phyloP scores from a whole-genome alignment of 2,888 invertebrate genomes.

The Tortricodes alternella region DNA sequence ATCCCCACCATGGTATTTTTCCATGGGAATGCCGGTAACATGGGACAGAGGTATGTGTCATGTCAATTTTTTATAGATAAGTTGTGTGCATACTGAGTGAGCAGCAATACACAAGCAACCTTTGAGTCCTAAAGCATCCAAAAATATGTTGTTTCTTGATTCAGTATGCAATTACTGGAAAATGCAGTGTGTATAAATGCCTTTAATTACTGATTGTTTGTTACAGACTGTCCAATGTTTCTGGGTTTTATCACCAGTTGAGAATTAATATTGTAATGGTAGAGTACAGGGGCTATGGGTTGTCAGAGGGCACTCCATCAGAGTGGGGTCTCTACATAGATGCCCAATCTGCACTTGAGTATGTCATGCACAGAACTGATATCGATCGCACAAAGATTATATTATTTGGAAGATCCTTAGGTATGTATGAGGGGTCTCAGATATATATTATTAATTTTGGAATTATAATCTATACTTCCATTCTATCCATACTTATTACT shows the following conservation, averaged over 20 bases:
- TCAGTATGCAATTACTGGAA: too few species aligned
- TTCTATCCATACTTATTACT: too few species aligned
- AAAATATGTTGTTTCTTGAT: too few species aligned
- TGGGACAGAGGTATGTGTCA: constrained; percentile 90
- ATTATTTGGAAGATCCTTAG: constrained; percentile 94
- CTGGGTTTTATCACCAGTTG: constrained; percentile 90
- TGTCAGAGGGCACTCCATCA: constrained; percentile 93
- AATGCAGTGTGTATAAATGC: too few species aligned
- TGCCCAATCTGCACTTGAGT: constrained; percentile 93
- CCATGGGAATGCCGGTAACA: constrained; percentile 98
- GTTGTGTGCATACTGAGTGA: not conserved
- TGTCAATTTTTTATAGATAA: not conserved
- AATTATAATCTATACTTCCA: too few species aligned
- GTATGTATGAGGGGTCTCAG: constrained; percentile 77
- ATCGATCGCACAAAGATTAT: constrained; percentile 93
- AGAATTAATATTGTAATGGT: constrained; percentile 94
- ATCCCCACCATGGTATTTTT: constrained; percentile 94
- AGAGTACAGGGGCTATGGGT: constrained; percentile 97
- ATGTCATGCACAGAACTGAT: constrained; percentile 90
- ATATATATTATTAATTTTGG: too few species aligned
- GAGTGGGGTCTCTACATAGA: constrained; percentile 94
- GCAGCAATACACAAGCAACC: too few species aligned
- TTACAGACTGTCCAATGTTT: constrained; percentile 91
- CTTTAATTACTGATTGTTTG: too few species aligned
- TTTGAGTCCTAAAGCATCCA: too few species aligned